phyloP scores from a whole-genome alignment of 2,888 invertebrate genomes.

The Nemoura dubitans region DNA sequence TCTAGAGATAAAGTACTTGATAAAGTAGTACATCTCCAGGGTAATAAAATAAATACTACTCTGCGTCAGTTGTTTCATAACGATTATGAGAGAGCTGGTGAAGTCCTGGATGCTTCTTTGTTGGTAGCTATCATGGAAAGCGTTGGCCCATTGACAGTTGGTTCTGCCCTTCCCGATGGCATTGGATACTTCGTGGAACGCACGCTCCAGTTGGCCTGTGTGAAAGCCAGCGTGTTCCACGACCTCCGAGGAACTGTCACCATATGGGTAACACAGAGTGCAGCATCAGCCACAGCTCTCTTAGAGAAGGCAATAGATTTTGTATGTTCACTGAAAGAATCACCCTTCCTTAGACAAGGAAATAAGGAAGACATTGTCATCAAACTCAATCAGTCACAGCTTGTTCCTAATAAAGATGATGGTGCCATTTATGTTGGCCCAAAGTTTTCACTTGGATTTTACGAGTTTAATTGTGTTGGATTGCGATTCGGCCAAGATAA shows the following conservation, averaged over 20 bases:
- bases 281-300: not conserved
- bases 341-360: not conserved
- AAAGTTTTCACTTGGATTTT: not conserved
- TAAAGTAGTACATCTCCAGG: not conserved
- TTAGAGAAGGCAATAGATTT: not conserved
- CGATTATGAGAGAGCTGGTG: not conserved
- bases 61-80: not conserved
- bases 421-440: not conserved
- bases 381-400: not conserved
- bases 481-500: not conserved
- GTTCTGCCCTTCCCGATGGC: not conserved
- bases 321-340: not conserved
- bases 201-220: not conserved
- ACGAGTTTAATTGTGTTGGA: not conserved
- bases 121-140: not conserved
- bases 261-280: not conserved
- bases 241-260: not conserved
- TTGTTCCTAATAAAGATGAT: not conserved
- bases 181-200: not conserved
- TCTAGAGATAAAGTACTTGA: not conserved
- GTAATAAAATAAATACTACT: not conserved
- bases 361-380: not conserved
- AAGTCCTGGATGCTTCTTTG: not conserved
- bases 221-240: not conserved
- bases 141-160: not conserved